phyloP scores from a whole-genome alignment of 2,797 vertebrate genomes.

The Prunella strophiata region DNA sequence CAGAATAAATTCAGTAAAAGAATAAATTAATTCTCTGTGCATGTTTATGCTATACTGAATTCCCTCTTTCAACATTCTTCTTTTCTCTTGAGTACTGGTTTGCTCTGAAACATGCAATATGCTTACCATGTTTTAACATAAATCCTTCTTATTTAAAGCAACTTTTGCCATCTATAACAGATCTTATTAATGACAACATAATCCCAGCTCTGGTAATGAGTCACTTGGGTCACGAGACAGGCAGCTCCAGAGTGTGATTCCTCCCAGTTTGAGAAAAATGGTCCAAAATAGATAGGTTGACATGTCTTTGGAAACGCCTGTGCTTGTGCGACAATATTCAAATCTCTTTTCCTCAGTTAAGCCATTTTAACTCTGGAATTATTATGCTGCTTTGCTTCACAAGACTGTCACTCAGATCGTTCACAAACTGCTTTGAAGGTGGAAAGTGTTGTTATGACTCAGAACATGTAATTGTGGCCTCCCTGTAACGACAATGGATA shows the following conservation, averaged over 20 bases:
- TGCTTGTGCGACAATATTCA: not conserved
- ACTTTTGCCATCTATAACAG: not conserved
- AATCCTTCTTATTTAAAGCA: not conserved
- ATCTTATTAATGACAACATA: not conserved
- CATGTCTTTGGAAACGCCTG: not conserved
- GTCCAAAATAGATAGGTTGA: not conserved
- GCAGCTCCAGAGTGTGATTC: not conserved
- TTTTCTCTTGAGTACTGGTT: not conserved
- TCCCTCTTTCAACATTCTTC: not conserved
- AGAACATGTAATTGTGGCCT: not conserved
- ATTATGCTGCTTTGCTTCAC: not conserved
- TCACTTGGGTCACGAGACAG: not conserved
- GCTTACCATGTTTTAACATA: not conserved
- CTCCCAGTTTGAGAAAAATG: not conserved
- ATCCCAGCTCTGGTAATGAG: not conserved
- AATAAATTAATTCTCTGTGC: not conserved
- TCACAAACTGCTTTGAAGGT: slow-evolving; percentile 35
- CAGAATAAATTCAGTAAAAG: not conserved
- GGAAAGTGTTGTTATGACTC: slow-evolving; percentile 27
- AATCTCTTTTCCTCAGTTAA: slow-evolving; percentile 30
- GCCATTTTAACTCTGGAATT: slow-evolving; percentile 22
- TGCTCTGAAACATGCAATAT: not conserved
- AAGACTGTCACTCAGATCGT: not conserved
- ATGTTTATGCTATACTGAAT: not conserved
- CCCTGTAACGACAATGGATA: not conserved